Conservation (phyloP, 2,888 invertebrate genomes). For the Hermaeophaga mercurialis region DNA sequence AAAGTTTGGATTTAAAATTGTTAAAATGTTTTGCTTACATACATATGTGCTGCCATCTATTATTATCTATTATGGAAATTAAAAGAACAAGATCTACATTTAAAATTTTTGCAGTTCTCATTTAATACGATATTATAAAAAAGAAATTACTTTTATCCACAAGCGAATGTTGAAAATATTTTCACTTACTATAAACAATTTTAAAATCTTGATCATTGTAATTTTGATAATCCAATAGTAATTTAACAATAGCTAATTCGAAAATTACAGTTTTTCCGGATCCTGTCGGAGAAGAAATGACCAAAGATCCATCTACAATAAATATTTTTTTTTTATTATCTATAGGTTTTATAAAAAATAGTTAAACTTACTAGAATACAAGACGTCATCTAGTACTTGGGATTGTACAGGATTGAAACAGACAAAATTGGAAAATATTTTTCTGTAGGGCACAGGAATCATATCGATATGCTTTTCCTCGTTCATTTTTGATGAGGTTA, state of each 20-base stretch:
- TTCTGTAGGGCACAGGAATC: conserved; percentile 46
- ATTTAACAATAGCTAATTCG: conserved; percentile 75
- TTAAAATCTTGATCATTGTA: conserved; percentile 59
- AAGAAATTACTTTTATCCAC: no score
- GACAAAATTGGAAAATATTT: conserved; percentile 44
- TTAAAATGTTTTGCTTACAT: no score
- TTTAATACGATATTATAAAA: no score
- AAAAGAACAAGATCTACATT: no score
- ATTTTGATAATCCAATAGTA: conserved; percentile 64
- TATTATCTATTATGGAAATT: no score
- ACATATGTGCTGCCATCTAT: no score
- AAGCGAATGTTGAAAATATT: no score
- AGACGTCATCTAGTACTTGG: conserved; percentile 69
- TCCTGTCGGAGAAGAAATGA: conserved; percentile 80
- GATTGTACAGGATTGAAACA: conserved; percentile 77
- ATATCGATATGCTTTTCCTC: conserved; percentile 38
- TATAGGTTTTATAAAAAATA: neutral
- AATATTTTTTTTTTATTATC: neutral
- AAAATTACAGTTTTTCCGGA: conserved; percentile 85
- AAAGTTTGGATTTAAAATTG: no score
- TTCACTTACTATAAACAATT: conserved; percentile 75
- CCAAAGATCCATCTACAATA: conserved; percentile 68
- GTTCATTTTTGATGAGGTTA: conserved; percentile 10
- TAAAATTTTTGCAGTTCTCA: no score
- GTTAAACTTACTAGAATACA: conserved; percentile 63